phyloP scores from a whole-genome alignment of 2,797 vertebrate species.

The Kryptolebias ocellatus region DNA sequence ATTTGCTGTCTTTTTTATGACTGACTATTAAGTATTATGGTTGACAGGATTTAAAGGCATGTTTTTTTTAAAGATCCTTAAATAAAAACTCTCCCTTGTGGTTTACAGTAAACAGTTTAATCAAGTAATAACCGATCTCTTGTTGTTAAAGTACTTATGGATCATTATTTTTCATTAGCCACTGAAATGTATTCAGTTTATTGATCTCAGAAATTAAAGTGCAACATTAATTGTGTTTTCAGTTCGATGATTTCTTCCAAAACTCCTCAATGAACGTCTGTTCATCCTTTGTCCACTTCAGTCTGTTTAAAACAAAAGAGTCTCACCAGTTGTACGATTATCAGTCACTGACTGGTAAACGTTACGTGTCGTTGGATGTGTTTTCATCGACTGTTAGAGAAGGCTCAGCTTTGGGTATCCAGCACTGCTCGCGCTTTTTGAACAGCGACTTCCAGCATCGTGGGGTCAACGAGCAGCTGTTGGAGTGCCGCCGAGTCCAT shows the following conservation, averaged over 20 bases:
- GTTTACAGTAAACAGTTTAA: slow-evolving; percentile 29
- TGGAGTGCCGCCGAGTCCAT: slow-evolving; percentile 75
- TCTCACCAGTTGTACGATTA: background rate
- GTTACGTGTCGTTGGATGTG: background rate
- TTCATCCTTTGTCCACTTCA: slow-evolving; percentile 1
- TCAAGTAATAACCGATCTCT: slow-evolving; percentile 10
- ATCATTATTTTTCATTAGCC: slow-evolving; percentile 3
- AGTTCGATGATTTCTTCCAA: background rate
- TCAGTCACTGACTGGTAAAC: slow-evolving; percentile 1
- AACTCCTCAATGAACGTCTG: slow-evolving; percentile 15
- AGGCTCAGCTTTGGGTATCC: slow-evolving; percentile 34
- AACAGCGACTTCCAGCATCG: slow-evolving; percentile 78
- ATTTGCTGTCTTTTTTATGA: too few species aligned
- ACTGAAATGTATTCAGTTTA: slow-evolving; percentile 6
- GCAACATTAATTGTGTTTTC: background rate
- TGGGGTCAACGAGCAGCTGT: slow-evolving; percentile 73
- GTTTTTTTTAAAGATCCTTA: background rate
- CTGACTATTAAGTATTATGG: too few species aligned
- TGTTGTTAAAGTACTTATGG: background rate
- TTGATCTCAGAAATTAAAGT: slow-evolving; percentile 13
- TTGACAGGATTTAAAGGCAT: slow-evolving; percentile 10
- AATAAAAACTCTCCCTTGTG: slow-evolving; percentile 13
- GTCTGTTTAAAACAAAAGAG: slow-evolving; percentile 10
- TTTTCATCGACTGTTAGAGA: slow-evolving; percentile 7
- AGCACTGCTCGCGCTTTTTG: slow-evolving; percentile 80